Evolutionary conservation across 2,797 vertebrate genomes (phyloP), one percentile per base, ranked within the genome.

Genomic region (Clarias fuscus): DNA sequence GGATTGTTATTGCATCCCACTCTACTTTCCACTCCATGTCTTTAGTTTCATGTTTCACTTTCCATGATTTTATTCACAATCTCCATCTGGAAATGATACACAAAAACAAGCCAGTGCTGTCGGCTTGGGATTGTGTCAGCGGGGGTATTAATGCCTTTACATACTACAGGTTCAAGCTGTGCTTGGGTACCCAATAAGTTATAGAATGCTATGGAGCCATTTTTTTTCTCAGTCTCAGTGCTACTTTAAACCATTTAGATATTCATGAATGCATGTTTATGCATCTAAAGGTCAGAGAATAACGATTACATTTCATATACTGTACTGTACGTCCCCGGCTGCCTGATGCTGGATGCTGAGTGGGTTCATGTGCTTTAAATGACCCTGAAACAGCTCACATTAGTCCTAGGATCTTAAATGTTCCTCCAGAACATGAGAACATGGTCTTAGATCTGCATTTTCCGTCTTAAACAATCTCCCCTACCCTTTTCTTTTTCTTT

Each of bases 11-110:
- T 88, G 84, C 73, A 62, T 59, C 78, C 68, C 59, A 70, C 88
- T 86, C 82, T 85, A 78, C 79, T 85, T 76, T 75, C 84, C 65
- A 84, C 83, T 87, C 78, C 93, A 93, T 95, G 95, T 94, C 95
- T 93, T 93, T 93, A 94, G 94, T 94, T 94, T 96, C 94, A 91
- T 95, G 93, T 96, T 96, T 95, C 94, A 94, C 91, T 95, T 95
- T 95, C 94, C 93, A 92, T 94, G 88, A 76, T 91, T 92, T 93
- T 93, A 95, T 95, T 95, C 94, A 95, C 93, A 93, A 94, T 92
- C 93, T 93, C 94, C 95, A 96, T 96, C 95, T 96, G 95, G 94
- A 95, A 96, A 95, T 95, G 93, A 96, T 95, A 95, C 93, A 91
- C 91, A 92, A 94, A 95, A 95, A 94, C 91, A 94, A 94, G 91